phyloP scores from a whole-genome alignment of 2,888 invertebrate genomes.

The Melangyna quadrimaculata region DNA sequence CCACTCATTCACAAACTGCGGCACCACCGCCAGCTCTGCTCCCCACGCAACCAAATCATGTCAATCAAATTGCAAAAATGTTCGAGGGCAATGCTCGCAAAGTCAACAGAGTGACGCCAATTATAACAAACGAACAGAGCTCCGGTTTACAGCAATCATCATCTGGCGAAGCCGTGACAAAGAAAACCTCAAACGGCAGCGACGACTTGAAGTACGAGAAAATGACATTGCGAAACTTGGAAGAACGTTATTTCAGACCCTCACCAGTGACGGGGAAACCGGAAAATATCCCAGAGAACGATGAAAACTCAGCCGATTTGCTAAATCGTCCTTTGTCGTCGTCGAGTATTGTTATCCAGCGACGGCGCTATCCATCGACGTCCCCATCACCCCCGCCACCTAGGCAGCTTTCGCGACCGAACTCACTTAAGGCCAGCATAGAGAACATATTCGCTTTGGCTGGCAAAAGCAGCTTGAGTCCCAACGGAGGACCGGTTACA shows the following conservation, averaged over 20 bases:
- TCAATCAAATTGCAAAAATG: slow-evolving; percentile 79
- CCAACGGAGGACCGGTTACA: slow-evolving; percentile 77
- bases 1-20: not conserved
- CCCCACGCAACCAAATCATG: slow-evolving; percentile 75
- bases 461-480: slow-evolving; percentile 73
- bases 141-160: slow-evolving; percentile 7
- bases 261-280: slow-evolving; percentile 68
- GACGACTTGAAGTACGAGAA: slow-evolving; percentile 71
- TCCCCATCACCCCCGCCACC: slow-evolving; percentile 64
- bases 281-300: slow-evolving; percentile 74
- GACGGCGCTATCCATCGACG: slow-evolving; percentile 65
- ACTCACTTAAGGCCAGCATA: slow-evolving; percentile 77
- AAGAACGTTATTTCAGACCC: slow-evolving; percentile 64
- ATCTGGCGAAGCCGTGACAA: slow-evolving; percentile 24
- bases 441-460: slow-evolving; percentile 79
- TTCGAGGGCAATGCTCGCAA: slow-evolving; percentile 78
- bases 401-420: slow-evolving; percentile 72
- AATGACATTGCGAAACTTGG: slow-evolving; percentile 73
- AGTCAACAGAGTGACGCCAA: slow-evolving; percentile 77
- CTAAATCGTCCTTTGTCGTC: slow-evolving; percentile 74
- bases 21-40: slow-evolving; percentile 24
- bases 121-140: slow-evolving; percentile 73
- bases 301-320: slow-evolving; percentile 76
- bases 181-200: slow-evolving; percentile 24
- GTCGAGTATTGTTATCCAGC: slow-evolving; percentile 67